Evolutionary conservation across 2,797 vertebrate genomes (phyloP), one percentile per base, ranked within the genome.

Genomic region (Pseudocheirus occidentalis): DNA sequence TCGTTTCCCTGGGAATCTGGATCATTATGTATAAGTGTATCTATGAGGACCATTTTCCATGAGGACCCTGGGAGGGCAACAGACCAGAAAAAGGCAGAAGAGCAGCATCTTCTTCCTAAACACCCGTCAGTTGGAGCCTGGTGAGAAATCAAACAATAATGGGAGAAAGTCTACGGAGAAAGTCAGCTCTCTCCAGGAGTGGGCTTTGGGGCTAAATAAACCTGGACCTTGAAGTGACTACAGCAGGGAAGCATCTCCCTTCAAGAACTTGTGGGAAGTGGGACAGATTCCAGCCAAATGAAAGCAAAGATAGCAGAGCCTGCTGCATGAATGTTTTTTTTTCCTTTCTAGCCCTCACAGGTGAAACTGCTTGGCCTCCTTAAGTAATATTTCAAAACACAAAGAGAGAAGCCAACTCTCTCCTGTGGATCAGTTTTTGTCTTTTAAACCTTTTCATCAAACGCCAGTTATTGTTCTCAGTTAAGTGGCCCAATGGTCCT

Each of bases 231-330:
- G 92, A 7, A 0, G 91, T 94, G 90, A 90, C 90, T 55, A 73
- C 55, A 93, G 94, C 90, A 93, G 92, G 62, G 93, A 0, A 3
- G 92, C 94, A 87, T 87, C 96, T 97, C 96, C 94, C 95, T 95
- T 95, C 40, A 0, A 95, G 95, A 94, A 95, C 27, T 58, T 81
- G 14, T 93, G 52, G n/a, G 58, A 57, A 28, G 52, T 87, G 92
- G 31, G 55, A 95, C 6, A 31, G 73, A 53, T 55, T 46, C 91
- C 50, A 52, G 95, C 13, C 27, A 21, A 90, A 62, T 94, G 0
- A 46, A 1, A 57, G 95, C 34, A 21, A 66, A n/a, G 92, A 66
- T 96, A 96, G 95, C 54, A 90, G 40, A 92, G 9, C 0, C 1
- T 6, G 55, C 66, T 58, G 55, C 50, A 46, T 1, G 0, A 94